A percentile compares a stretch with the other conserved stretches of the same genome.
Evolutionary conservation across 2,888 invertebrate genomes (phyloP).

Genomic region (Dryocosmus kuriphilus): DNA sequence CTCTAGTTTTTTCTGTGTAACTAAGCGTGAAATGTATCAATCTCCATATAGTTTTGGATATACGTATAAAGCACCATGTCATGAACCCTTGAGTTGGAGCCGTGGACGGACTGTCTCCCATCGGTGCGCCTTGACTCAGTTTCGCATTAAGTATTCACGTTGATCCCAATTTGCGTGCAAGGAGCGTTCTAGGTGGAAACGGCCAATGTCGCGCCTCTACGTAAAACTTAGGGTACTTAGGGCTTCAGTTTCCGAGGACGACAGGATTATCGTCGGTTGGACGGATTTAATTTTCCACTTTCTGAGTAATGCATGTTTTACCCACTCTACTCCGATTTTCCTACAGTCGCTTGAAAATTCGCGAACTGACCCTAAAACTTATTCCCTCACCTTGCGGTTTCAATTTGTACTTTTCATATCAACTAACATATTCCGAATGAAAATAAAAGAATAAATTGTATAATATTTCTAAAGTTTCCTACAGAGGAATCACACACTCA

Average conservation of each 20-base stretch:
- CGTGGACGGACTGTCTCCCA: slow-evolving; percentile 68
- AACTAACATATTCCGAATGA: too few species aligned
- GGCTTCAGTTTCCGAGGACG: slow-evolving; percentile 36
- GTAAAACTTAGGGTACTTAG: slow-evolving; percentile 57
- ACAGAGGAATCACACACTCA: too few species aligned
- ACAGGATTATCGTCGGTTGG: slow-evolving; percentile 39
- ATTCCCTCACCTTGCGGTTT: not conserved
- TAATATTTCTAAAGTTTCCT: too few species aligned
- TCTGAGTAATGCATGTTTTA: slow-evolving; percentile 39
- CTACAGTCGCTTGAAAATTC: not conserved
- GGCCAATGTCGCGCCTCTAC: slow-evolving; percentile 54
- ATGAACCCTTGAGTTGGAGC: slow-evolving; percentile 65
- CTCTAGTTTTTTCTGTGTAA: too few species aligned
- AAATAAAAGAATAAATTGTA: too few species aligned
- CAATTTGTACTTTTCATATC: not conserved
- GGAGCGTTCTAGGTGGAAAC: slow-evolving; percentile 68
- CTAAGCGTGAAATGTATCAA: slow-evolving; percentile 23
- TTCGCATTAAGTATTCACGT: slow-evolving; percentile 73
- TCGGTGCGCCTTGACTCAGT: slow-evolving; percentile 70
- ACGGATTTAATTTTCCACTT: slow-evolving; percentile 39
- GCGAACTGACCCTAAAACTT: not conserved
- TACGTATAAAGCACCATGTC: not conserved
- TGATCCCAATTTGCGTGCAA: slow-evolving; percentile 74
- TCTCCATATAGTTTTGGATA: slow-evolving; percentile 27
- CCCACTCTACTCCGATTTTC: slow-evolving; percentile 2